Percentiles rank a stretch among this genome's conserved stretches.
These are phyloP conservation scores for Cyclophora punctaria DNA, from an alignment of 2,888 invertebrate species.

Conservation along the genomic window DNA sequence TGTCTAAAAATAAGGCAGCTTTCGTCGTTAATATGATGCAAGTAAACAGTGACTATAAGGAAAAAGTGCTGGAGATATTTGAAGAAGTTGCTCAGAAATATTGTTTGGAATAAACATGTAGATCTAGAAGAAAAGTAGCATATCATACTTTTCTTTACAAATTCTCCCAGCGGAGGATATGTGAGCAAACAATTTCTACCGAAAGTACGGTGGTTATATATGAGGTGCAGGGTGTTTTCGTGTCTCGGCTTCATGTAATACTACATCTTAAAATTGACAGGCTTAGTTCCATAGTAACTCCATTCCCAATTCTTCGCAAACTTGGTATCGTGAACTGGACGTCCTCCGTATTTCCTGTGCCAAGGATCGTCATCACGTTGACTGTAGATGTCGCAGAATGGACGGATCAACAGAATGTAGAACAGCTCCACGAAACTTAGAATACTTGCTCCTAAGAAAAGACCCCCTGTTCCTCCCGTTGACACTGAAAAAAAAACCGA, in stretches of 20 bases:
- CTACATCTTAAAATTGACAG: constrained; percentile 13
- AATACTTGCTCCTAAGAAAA: constrained; percentile 80
- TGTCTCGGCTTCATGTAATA: too few species aligned
- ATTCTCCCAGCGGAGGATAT: too few species aligned
- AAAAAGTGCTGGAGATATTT: constrained; percentile 69
- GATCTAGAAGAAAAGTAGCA: too few species aligned
- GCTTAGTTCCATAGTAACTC: constrained; percentile 45
- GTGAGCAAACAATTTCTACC: too few species aligned
- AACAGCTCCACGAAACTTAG: constrained; percentile 79
- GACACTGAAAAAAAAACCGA: constrained; percentile 61
- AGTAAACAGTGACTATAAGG: constrained; percentile 60
- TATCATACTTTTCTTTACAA: too few species aligned
- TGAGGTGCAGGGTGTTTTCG: too few species aligned
- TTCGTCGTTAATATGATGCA: constrained; percentile 74
- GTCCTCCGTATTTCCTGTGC: constrained; percentile 52
- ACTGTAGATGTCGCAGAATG: constrained; percentile 62
- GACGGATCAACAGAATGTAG: constrained; percentile 71
- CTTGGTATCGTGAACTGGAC: constrained; percentile 48
- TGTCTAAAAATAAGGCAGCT: constrained; percentile 66
- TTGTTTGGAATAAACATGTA: constrained; percentile 20
- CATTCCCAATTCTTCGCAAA: constrained; percentile 42
- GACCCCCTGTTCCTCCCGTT: constrained; percentile 78
- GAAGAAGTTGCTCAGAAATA: constrained; percentile 72
- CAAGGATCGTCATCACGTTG: constrained; percentile 59
- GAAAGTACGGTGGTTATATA: background rate